These are phyloP conservation scores for Lepidocolaptes lacrymiger DNA, from an alignment of 2,797 vertebrate genomes.

Conservation along the genomic window DNA sequence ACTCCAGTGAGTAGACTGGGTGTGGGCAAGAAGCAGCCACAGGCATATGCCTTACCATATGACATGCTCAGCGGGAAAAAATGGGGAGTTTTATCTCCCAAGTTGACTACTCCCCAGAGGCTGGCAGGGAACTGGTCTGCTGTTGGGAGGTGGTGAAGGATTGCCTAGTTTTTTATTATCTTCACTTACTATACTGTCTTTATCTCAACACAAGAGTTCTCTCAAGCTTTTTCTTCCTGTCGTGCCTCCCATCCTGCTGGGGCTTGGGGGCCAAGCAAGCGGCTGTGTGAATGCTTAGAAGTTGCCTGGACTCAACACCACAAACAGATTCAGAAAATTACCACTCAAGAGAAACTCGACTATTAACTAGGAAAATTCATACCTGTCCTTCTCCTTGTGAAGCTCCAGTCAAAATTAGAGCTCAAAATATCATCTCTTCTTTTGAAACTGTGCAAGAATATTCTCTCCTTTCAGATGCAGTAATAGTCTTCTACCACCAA, in stretches of 20 bases:
- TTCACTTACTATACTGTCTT: neutral
- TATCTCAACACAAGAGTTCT: neutral
- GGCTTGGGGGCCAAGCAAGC: rapidly evolving
- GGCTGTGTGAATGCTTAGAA: neutral
- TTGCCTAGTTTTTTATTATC: neutral
- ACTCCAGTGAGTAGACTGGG: neutral
- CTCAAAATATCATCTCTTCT: neutral
- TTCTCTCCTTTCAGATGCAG: neutral
- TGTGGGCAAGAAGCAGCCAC: neutral
- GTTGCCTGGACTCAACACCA: neutral
- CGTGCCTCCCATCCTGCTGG: neutral
- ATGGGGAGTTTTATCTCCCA: neutral
- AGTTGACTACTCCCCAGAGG: neutral
- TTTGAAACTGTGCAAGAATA: neutral
- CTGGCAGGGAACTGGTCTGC: neutral
- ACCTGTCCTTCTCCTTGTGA: neutral
- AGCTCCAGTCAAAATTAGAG: neutral
- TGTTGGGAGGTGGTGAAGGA: neutral
- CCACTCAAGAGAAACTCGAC: neutral
- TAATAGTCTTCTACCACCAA: neutral
- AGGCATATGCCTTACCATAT: neutral
- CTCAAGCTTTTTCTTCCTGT: neutral
- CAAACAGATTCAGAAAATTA: neutral
- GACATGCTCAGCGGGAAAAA: neutral
- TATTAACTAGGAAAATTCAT: neutral